These are phyloP conservation scores for Siderastrea radians DNA, from an alignment of 92 coral and sea anemone genomes.

Conservation along the genomic window DNA sequence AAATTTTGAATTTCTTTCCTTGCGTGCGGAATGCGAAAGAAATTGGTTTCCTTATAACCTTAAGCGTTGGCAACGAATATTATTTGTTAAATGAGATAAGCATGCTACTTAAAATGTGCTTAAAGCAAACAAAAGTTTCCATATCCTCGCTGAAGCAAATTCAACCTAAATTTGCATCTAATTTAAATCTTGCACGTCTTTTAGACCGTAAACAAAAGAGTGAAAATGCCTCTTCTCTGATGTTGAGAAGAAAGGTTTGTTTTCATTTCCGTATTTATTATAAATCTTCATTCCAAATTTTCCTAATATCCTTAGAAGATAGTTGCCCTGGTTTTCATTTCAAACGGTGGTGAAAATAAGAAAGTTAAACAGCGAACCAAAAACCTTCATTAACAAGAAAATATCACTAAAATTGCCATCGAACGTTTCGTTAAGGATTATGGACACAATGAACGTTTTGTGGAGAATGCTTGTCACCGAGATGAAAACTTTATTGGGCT, in stretches of 20 bases:
- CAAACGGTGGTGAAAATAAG: too few relatives aligned
- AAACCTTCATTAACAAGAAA: too few relatives aligned
- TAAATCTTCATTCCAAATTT: background rate
- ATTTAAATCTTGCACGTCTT: background rate
- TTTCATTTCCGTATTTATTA: too few relatives aligned
- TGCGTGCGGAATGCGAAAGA: slow-evolving; percentile 17
- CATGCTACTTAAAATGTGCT: slow-evolving; percentile 9
- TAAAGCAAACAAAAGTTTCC: slow-evolving; percentile 9
- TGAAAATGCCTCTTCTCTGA: background rate
- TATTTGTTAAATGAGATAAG: background rate
- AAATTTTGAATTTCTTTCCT: background rate
- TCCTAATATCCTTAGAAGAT: background rate
- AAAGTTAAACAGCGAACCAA: too few relatives aligned
- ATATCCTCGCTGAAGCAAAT: background rate
- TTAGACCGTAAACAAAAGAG: background rate
- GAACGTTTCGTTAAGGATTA: background rate
- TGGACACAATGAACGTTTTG: background rate
- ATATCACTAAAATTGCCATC: background rate
- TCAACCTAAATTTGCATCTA: background rate
- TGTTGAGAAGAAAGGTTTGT: background rate
- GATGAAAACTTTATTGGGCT: too few relatives aligned
- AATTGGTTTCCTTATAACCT: background rate
- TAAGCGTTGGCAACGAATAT: background rate
- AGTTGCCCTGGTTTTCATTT: background rate
- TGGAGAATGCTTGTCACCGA: too few relatives aligned